Conservation (phyloP, 2,888 invertebrate genomes). For the Drosophila yooni region DNA sequence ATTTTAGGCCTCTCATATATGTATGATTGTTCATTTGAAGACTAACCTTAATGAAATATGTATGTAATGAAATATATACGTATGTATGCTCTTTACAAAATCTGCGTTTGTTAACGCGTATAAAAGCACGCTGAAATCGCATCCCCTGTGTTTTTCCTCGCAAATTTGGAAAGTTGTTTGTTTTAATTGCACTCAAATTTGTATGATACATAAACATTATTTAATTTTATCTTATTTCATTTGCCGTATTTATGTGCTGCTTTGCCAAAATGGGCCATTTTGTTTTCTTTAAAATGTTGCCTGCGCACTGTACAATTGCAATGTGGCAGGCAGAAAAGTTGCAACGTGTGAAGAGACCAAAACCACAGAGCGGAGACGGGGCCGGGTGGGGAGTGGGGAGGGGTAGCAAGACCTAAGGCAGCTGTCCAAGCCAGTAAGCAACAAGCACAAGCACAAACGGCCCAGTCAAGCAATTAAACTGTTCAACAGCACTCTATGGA, state of each 20-base stretch:
- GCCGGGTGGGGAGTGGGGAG: not conserved
- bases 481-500: constrained; percentile 38
- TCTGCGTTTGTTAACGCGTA: not conserved
- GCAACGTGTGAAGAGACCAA: constrained; percentile 27
- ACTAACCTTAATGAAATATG: not conserved
- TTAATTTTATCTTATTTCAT: constrained; percentile 33
- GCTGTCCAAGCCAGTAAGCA: constrained; percentile 27
- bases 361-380: not conserved
- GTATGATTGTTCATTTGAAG: not conserved
- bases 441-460: constrained; percentile 33
- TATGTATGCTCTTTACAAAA: not conserved
- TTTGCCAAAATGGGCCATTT: constrained; percentile 25
- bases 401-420: not conserved
- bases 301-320: constrained; percentile 8
- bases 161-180: constrained; percentile 40
- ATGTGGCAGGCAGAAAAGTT: constrained; percentile 34
- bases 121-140: too few species aligned
- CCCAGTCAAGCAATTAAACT: constrained; percentile 74
- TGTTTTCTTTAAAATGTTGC: constrained; percentile 37
- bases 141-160: constrained; percentile 30
- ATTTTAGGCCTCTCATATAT: not conserved
- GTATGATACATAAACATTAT: constrained; percentile 13
- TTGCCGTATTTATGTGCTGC: constrained; percentile 16
- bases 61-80: not conserved
- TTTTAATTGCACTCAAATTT: constrained; percentile 25